These are phyloP conservation scores for Acleris holmiana DNA, from an alignment of 2,888 invertebrate species.

Conservation along the genomic window DNA sequence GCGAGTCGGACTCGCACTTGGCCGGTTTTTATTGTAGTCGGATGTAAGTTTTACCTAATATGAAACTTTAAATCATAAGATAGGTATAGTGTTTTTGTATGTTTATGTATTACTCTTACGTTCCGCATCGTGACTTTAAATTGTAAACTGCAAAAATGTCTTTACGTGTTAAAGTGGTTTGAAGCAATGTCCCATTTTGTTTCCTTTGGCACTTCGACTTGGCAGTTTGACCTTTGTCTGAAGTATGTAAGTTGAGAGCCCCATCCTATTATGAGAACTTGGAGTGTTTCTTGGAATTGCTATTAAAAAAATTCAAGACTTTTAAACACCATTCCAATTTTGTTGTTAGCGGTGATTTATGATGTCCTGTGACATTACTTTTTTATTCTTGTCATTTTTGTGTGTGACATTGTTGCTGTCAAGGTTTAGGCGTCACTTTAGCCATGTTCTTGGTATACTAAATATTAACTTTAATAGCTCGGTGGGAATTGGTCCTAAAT, in stretches of 20 bases:
- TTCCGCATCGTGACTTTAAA: slow-evolving; percentile 1
- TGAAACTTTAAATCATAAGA: too few species aligned
- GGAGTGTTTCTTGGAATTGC: slow-evolving; percentile 16
- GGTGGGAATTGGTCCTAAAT: too few species aligned
- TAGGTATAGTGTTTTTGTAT: too few species aligned
- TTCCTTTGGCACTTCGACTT: slow-evolving; percentile 12
- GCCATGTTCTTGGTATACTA: too few species aligned
- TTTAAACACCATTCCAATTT: slow-evolving; percentile 8
- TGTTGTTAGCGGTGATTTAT: background rate
- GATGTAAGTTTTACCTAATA: too few species aligned
- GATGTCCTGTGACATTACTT: too few species aligned
- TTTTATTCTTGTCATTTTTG: too few species aligned
- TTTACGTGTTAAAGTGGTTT: slow-evolving; percentile 1
- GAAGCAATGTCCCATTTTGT: slow-evolving; percentile 5
- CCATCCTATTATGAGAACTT: slow-evolving; percentile 7
- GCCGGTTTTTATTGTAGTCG: too few species aligned
- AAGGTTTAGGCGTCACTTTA: too few species aligned
- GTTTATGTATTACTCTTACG: background rate
- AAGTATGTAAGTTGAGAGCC: slow-evolving; percentile 13
- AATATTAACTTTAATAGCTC: too few species aligned
- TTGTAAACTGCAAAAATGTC: slow-evolving; percentile 7
- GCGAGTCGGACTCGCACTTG: too few species aligned
- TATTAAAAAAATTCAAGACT: background rate
- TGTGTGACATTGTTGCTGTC: too few species aligned
- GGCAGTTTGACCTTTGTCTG: slow-evolving; percentile 12